These are phyloP conservation scores for Crossaster papposus DNA, from an alignment of 53 echinoderm and acorn worm genomes.

Conservation along the genomic window DNA sequence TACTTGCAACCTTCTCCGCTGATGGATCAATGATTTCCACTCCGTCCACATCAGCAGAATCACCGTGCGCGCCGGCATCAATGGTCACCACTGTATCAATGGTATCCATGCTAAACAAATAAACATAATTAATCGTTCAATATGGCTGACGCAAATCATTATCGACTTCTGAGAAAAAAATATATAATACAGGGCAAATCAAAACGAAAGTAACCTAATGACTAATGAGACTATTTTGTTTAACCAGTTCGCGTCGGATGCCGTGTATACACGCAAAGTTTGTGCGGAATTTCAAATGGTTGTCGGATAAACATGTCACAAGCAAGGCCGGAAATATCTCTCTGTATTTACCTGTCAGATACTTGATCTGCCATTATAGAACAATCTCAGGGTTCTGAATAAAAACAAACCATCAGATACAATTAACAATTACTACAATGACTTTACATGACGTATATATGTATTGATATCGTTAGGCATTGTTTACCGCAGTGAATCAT, in stretches of 20 bases:
- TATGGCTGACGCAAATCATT: too few species aligned
- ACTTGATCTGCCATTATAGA: conserved; percentile 19
- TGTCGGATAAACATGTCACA: too few species aligned
- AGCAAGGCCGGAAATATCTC: background rate
- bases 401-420: background rate
- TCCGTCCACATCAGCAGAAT: conserved; percentile 51
- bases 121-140: background rate
- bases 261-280: too few species aligned
- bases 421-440: background rate
- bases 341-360: conserved; percentile 20
- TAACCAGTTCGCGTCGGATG: too few species aligned
- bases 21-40: conserved; percentile 34
- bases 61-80: conserved; percentile 52
- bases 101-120: conserved; percentile 36
- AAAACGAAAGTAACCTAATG: too few species aligned
- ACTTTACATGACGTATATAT: too few species aligned
- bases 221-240: too few species aligned
- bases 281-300: too few species aligned
- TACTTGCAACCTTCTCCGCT: conserved; percentile 41
- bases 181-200: too few species aligned
- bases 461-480: too few species aligned
- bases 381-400: background rate
- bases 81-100: conserved; percentile 52
- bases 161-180: too few species aligned
- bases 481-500: too few species aligned